Evolutionary conservation across 2,888 invertebrate species (phyloP), one percentile per base, ranked within the genome.

Genomic region (Tubiluchus corallicola): DNA sequence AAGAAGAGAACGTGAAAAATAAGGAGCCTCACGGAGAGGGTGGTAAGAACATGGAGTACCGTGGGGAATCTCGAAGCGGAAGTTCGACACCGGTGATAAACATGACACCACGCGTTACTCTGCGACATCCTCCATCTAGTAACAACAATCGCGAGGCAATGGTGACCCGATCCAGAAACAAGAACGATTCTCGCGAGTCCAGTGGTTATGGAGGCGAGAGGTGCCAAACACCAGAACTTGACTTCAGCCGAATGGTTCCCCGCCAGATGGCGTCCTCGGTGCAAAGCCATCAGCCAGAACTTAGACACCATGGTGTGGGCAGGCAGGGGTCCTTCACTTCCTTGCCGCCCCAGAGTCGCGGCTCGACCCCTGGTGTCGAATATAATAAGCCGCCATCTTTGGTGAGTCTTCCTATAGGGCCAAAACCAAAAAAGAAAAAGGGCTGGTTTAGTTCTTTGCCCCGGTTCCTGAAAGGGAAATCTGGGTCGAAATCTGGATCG

Each of bases 401-500:
- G 9, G 29, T 29, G 29, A 29, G 29, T 29, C 29, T 29, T 9
- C 29, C 29, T 9, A 29, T n/a, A 29, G 29, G n/a, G 29, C 29
- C n/a, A 9, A n/a, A n/a, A 9, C 29, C 9, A n/a, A 29, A n/a
- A 29, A 9, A 29, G 9, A 29, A 29, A n/a, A 29, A 29, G 29
- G 29, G 29, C 29, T 29, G 29, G 29, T 29, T 29, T n/a, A 29
- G 29, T 29, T 29, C 29, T 9, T n/a, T 29, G 29, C 29, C 29
- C 9, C 9, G 29, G 29, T 29, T 29, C 9, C n/a, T 29, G 9
- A 29, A 29, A n/a, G 29, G 29, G 9, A 29, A 29, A 29, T 29
- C 29, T 9, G n/a, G n/a, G n/a, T 29, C 29, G n/a, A 29, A 29
- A n/a, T 29, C 29, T 9, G 29, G n/a, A 9, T 29, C 29, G 29